These are phyloP conservation scores for Philopedon plagiatum DNA, from an alignment of 2,888 invertebrate species.

Conservation along the genomic window DNA sequence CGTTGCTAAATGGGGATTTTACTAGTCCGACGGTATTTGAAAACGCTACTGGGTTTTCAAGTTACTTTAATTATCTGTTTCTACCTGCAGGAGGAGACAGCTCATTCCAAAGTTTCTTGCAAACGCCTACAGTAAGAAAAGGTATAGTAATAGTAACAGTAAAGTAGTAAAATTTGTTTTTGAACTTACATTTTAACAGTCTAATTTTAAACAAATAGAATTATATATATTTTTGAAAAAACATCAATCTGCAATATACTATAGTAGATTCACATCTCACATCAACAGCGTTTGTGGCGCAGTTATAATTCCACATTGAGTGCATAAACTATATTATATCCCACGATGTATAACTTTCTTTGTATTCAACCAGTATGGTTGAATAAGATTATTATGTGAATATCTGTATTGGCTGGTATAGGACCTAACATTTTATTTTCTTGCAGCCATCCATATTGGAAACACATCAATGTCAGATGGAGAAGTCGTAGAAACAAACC, in stretches of 20 bases:
- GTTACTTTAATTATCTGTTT: conserved; percentile 37
- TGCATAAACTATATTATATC: too few species aligned
- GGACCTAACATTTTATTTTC: not conserved
- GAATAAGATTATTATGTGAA: too few species aligned
- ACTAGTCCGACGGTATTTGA: conserved; percentile 74
- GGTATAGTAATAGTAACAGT: conserved; percentile 9
- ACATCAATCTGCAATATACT: too few species aligned
- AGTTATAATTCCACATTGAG: too few species aligned
- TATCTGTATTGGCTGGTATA: not conserved
- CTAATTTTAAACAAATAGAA: too few species aligned
- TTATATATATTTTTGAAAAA: too few species aligned
- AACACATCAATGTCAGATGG: conserved; percentile 67
- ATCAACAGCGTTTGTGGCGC: too few species aligned
- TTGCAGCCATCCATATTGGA: conserved; percentile 85
- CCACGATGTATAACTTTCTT: too few species aligned
- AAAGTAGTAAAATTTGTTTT: not conserved
- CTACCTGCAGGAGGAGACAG: not conserved
- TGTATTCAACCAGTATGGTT: too few species aligned
- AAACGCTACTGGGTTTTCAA: conserved; percentile 68
- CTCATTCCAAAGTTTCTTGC: conserved; percentile 27
- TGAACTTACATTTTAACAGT: too few species aligned
- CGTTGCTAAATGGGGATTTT: conserved; percentile 80
- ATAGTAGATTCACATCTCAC: too few species aligned
- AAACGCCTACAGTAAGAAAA: conserved; percentile 34
- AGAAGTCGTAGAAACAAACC: conserved; percentile 50